phyloP scores from a whole-genome alignment of 2,888 invertebrate species.

The Pheosia gnoma region DNA sequence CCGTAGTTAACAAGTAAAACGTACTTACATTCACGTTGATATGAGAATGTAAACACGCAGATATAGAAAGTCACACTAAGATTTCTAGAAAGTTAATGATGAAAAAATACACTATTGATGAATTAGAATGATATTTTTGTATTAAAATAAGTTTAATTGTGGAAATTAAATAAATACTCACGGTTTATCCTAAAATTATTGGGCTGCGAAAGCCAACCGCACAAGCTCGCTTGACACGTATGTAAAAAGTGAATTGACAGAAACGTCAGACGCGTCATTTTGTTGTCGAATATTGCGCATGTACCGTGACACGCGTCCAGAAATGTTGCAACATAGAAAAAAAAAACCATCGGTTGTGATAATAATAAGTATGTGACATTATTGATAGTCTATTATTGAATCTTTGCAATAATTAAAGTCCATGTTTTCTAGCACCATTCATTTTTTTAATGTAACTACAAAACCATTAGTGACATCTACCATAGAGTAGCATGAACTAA shows the following conservation, averaged over 20 bases:
- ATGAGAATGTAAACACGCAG: slow-evolving; percentile 35
- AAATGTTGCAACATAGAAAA: slow-evolving; percentile 37
- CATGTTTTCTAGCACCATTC: too few species aligned
- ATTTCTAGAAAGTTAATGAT: background rate
- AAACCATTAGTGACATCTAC: slow-evolving; percentile 15
- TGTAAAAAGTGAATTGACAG: slow-evolving; percentile 74
- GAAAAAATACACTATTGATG: slow-evolving; percentile 4
- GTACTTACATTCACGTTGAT: slow-evolving; percentile 34
- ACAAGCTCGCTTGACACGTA: slow-evolving; percentile 79
- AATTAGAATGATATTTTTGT: slow-evolving; percentile 8
- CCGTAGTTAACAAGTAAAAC: slow-evolving; percentile 40
- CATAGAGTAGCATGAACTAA: slow-evolving; percentile 12
- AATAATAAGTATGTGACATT: background rate
- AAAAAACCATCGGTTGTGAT: background rate
- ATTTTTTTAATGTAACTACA: too few species aligned
- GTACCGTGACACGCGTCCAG: slow-evolving; percentile 54
- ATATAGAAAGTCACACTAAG: slow-evolving; percentile 2
- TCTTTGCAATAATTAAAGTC: background rate
- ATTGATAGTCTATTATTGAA: background rate
- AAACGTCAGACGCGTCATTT: slow-evolving; percentile 63
- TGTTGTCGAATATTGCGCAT: slow-evolving; percentile 40
- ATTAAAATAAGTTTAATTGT: slow-evolving; percentile 16
- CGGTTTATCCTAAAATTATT: slow-evolving; percentile 76
- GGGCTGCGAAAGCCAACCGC: slow-evolving; percentile 74
- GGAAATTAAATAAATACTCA: slow-evolving; percentile 61